Evolutionary conservation across 2,797 vertebrate species (phyloP), one percentile per base, ranked within the genome.

Genomic region (Spheniscus humboldti): DNA sequence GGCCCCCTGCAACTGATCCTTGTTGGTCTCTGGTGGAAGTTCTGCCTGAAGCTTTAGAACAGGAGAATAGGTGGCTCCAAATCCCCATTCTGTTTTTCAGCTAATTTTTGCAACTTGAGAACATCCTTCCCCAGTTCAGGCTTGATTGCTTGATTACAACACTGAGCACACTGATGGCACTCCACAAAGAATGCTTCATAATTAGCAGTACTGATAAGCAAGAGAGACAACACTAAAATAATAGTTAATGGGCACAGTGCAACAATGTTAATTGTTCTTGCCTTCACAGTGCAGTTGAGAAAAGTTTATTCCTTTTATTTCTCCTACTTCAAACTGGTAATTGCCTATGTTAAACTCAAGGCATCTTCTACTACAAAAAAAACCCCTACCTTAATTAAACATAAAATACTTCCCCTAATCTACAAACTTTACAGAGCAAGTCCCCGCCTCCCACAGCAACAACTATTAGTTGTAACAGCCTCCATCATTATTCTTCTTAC

Each of bases 61-160:
- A 22, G 8, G 7, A 35, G 41, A 88, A 59, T 30, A 33, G 25
- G 18, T 80, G n/a, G 11, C 9, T 86, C 15, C 37, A 77, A 64
- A 80, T 83, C 90, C 13, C 11, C 31, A 15, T 45, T 92, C 33
- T 68, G 7, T 31, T 88, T 95, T 77, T 66, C 48, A 64, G 69
- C 20, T 74, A 52, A 41, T 96, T 90, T 95, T 79, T 90, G 37
- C 52, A 86, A 37, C 45, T 83, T 84, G 52, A 88, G 45, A 73
- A 53, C 67, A 86, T 71, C 45, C 56, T 84, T 92, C 45, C 75
- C 47, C 18, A 39, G 48, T 62, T 94, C 75, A 86, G 60, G 48
- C 45, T 94, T 94, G 89, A 80, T 83, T 91, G n/a, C 75, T 80
- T 88, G 68, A 95, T 96, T 94, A 50, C 56, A 90, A 43, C 5